Percentiles rank a stretch among this genome's conserved stretches.
Conservation (phyloP, 2,888 invertebrate species). For the Julus scandinavius region DNA sequence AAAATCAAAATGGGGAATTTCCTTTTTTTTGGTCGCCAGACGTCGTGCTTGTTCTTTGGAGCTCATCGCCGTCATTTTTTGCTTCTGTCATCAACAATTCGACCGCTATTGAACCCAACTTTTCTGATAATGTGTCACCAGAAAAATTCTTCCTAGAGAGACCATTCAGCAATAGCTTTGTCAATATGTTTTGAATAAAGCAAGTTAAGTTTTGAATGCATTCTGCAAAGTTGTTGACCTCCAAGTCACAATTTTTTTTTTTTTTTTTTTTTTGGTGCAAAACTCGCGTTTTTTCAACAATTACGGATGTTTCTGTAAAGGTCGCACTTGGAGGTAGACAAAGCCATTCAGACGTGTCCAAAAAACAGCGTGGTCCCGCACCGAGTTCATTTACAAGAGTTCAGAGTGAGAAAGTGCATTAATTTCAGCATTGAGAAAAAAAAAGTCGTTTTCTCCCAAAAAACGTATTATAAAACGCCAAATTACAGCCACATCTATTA, state of each 20-base stretch:
- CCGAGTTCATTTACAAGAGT: neutral
- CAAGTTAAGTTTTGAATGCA: slow-evolving; percentile 3
- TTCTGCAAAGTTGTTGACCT: slow-evolving; percentile 14
- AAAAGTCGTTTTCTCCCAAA: neutral
- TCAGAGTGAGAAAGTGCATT: neutral
- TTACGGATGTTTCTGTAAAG: slow-evolving; percentile 35
- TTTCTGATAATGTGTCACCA: slow-evolving; percentile 27
- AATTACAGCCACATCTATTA: neutral
- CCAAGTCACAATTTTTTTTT: slow-evolving; percentile 7
- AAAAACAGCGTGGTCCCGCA: neutral
- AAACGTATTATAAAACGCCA: neutral
- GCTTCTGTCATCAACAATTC: neutral
- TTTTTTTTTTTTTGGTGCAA: neutral
- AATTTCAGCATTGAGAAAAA: neutral
- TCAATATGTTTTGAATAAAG: slow-evolving; percentile 30
- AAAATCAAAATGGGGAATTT: slow-evolving; percentile 8
- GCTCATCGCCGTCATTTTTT: slow-evolving; percentile 30
- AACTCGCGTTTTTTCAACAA: slow-evolving; percentile 26
- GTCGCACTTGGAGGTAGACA: slow-evolving; percentile 33
- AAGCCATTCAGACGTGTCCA: slow-evolving; percentile 35
- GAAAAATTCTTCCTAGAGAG: neutral
- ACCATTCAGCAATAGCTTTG: neutral
- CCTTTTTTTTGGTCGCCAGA: neutral
- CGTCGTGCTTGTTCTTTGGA: slow-evolving; percentile 22
- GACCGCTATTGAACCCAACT: neutral